Base-by-base conservation (phyloP, 92 coral and sea anemone species). In the Parazoanthus atlanticus region DNA sequence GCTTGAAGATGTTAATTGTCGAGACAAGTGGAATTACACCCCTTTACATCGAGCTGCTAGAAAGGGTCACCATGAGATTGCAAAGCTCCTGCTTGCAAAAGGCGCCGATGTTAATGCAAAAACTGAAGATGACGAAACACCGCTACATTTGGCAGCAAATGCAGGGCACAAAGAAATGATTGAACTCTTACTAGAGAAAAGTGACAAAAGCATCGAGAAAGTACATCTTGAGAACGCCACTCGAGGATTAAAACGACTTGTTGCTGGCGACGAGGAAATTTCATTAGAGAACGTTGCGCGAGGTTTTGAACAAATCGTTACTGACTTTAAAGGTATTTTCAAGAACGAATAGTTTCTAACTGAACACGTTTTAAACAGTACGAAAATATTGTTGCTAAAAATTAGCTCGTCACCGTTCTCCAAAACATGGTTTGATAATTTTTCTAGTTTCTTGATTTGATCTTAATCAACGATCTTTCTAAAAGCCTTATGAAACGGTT, bases 111-210 rank as follows among this genome's bases (percentile, higher is more conserved):
- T 81, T 28, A 81, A 81, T 33, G 85, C 85, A 58, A 5, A 17
- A 31, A 81, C 71, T 5, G 28, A 1, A 30, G 8, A 32, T 2
- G n/a, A 29, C 21, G 19, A 31, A 21, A 61, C 72, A 61, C 49
- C 85, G 72, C 85, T 81, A 58, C 65, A 36, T 6, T 81, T 81
- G 31, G 85, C 85, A n/a, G 33, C 34, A 81, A 38, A 33, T 6
- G 6, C 17, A 15, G 74, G 74, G 38, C 74, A 81, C 73, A 23
- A 61, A 23, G 74, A 81, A 61, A 61, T 81, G 46, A 38, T 54
- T 41, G 43, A 81, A 21, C 15, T 81, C 10, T 21, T 81, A 31
- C 19, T 19, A 33, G 28, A 33, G 19, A 61, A 81, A 10, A 70
- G 85, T 6, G 6, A 46, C 49, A 46, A 9, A 46, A 46, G 49